Evolutionary conservation across 92 coral and sea anemone species (phyloP), one percentile per base, ranked within the genome.

Genomic region (Zoanthus solanderi): DNA sequence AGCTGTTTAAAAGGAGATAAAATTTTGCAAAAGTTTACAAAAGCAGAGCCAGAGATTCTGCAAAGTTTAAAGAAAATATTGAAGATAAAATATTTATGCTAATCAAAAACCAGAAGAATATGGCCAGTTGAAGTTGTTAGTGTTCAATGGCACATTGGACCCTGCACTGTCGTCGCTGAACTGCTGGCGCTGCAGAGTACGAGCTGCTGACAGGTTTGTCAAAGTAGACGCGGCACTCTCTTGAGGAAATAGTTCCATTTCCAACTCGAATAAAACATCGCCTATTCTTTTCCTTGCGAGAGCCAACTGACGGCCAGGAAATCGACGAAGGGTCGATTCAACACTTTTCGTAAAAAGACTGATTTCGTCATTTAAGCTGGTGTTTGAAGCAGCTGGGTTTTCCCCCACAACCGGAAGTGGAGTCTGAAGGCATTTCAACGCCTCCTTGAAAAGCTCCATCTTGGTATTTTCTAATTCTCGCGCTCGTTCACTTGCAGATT

Each of bases 261-360:
- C 90, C 47, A 90, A 32, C 3, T 79, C 84, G 69, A 90, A 90
- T 73, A 90, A 18, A 31, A 78, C 84, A 82, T 90, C 90, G 31
- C 66, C 87, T 16, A 90, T 86, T 81, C 87, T 53, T 68, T 90
- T 90, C 78, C 54, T 90, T 17, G 87, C 93, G 32, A 86, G 46
- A 17, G 83, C 86, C 7, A 90, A 14, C 50, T 90, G 90, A 16
- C 88, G 75, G 0, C 78, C 2, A 4, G 42, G 42, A 37, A 37
- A 37, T 37, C 42, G 42, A 2, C 42, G 42, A 37, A 37, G 42
- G 42, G 42, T 37, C 42, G 42, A 37, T 4, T 37, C 42, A 37
- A 37, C 4, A 53, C 88, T 81, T 52, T 67, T 89, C 28, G 72
- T 87, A 72, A 72, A 89, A 6, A 56, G 30, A 48, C 77, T n/a